Base-by-base conservation (phyloP, 2,888 invertebrate genomes). In the Epinotia brunnichana region DNA sequence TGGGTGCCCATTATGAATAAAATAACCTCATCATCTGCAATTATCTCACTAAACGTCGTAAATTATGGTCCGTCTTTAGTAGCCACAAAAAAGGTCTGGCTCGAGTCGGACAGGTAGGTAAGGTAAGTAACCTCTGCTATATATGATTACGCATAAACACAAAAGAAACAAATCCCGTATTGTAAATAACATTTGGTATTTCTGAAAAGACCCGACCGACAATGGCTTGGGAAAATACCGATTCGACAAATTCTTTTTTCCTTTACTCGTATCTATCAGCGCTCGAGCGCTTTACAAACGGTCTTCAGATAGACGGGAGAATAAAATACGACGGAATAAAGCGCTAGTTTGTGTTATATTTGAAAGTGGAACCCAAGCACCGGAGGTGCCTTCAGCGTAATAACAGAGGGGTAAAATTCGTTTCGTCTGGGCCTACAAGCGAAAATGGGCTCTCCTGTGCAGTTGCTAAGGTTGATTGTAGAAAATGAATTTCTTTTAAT, bases 381-480 rank as follows among this genome's bases (percentile, higher is more conserved):
- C 73, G 69, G 73, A 73, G 73, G 73, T 69, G 73, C 73, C 69
- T 69, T 69, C 85, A 86, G 86, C 85, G 86, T 85, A 90, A 90
- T 88, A 87, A 85, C 86, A 84, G 86, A 86, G 90, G 90, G 89
- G 86, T 88, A 87, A 87, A 88, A 78, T 79, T 89, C 87, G 87
- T 82, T 80, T 79, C 74, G 60, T 74, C 69, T n/a, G 13, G 17
- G 17, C 11, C 0, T 10, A 11, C 75, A 78, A 63, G 59, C 56
- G 3, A 86, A 81, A 82, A 69, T 62, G 29, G 61, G 74, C 79
- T 75, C 75, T 84, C 73, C 0, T 0, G 0, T 0, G 0, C 0
- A 3, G 1, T 0, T 0, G 51, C n/a, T 80, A 85, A 69, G 76
- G 81, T 76, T 69, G 39, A 77, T 70, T 79, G 76, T 83, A 0